Evolutionary conservation across 2,797 vertebrate species (phyloP).

Genomic region (Gambusia yucatana): DNA sequence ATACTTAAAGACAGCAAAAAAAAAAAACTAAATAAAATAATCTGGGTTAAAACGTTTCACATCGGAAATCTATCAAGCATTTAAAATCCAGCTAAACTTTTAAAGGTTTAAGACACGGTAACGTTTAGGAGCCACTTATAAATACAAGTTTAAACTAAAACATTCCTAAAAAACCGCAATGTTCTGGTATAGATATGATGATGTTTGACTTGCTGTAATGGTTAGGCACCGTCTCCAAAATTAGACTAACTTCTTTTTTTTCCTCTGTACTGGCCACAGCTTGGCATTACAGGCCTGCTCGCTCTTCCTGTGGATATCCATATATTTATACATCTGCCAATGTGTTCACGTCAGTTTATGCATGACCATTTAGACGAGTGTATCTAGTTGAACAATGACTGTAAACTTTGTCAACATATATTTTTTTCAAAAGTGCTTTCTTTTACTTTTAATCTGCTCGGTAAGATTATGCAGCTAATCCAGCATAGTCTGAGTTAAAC

Average conservation of each 20-base stretch:
- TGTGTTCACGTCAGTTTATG: constrained; percentile 22
- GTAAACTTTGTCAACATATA: constrained; percentile 17
- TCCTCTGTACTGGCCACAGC: constrained; percentile 48
- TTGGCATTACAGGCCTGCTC: constrained; percentile 54
- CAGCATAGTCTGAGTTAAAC: not conserved
- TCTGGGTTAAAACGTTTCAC: constrained; percentile 7
- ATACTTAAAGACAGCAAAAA: constrained; percentile 40
- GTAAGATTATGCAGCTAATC: constrained; percentile 33
- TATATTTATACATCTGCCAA: constrained; percentile 26
- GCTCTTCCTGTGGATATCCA: constrained; percentile 21
- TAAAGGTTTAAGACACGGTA: not conserved
- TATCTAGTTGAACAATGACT: constrained; percentile 29
- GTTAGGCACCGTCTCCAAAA: constrained; percentile 57
- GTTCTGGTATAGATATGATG: constrained; percentile 45
- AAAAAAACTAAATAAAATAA: constrained; percentile 48
- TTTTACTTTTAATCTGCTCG: constrained; percentile 20
- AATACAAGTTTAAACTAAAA: constrained; percentile 27
- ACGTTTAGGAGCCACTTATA: constrained; percentile 14
- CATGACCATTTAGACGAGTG: constrained; percentile 23
- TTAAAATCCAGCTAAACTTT: constrained; percentile 5
- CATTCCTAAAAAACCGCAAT: constrained; percentile 54
- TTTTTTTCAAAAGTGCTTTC: constrained; percentile 17
- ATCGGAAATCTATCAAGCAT: constrained; percentile 10
- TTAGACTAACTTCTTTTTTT: constrained; percentile 53
- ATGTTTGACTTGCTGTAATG: constrained; percentile 66